Base-by-base conservation (phyloP, 2,113 vertebrate species). In the Bothrops jararaca region DNA sequence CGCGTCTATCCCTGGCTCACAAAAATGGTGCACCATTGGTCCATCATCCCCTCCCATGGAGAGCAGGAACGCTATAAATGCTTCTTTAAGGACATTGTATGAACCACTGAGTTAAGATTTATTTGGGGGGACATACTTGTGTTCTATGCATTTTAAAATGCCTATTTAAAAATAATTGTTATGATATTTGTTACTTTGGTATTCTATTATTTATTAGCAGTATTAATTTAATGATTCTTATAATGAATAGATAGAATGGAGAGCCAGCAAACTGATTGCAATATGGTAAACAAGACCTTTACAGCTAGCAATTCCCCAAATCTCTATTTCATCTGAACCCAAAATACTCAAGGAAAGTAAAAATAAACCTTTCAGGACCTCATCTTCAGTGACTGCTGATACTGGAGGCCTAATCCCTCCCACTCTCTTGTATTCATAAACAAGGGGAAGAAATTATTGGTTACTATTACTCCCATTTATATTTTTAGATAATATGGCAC, bases 81-180 rank as follows among this genome's bases (percentile, higher is more conserved):
- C 48, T 50, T 9, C 48, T 50, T 50, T 50, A 50, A 9, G 7
- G 48, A 50, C 48, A 50, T 50, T 50, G 48, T 9, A 50, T 53
- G 12, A 29, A 52, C 15, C 39, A 12, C 0, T 23, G 88, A 39
- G 1, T 58, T 42, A 54, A 80, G 23, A 50, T 26, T 48, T 23
- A 10, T 48, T 1, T 50, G 42, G 22, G 0, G 11, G 0, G 12
- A 0, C 45, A 5, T 0, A 48, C 24, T 52, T 86, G 12, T 26
- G 85, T 86, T 86, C 50, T 29, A 50, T 86, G 12, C 48, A 86
- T 50, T 50, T 80, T 80, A 80, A 80, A 80, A 80, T 80, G 15
- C 15, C 15, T 20, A 74, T n/a, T 74, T 74, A 34, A 74, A 74
- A 74, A 18, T 74, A 74, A 74, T 74, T 39, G 20, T 39, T 1